Evolutionary conservation across 1,140 invertebrate species (phyloP), one percentile per base, ranked within the genome.

Genomic region (Bombus sylvicola): DNA sequence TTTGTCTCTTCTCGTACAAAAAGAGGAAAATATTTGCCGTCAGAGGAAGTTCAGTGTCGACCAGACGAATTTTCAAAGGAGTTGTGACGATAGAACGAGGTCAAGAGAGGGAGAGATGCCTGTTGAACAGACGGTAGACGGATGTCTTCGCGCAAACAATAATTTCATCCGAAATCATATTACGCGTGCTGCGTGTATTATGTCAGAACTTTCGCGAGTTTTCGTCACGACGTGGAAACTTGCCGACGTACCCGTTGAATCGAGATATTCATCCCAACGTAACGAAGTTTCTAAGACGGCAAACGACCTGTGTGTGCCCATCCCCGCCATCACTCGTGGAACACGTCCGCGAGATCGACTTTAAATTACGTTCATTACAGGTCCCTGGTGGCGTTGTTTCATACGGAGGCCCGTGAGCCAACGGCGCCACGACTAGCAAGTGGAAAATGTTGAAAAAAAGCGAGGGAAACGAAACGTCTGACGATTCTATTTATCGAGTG

Each of bases 181-280:
- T 85, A 85, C 59, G 69, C 71, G 64, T 47, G 71, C 62, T 81
- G 72, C 41, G 81, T 71, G 66, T 77, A 83, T 86, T 83, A 74
- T 71, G 80, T 69, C 66, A 59, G 72, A 86, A 86, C 31, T 83
- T 77, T 77, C 31, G 64, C 39, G 72, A 86, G 81, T 71, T 83
- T 83, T 77, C 78, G 79, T 75, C 84, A 66, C 13, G n/a, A 37
- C 53, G 69, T 43, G 37, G 43, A 76, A 83, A 74, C 83, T 79
- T 41, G 68, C 10, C 64, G 41, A 69, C 64, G 53, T 59, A 53
- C 80, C 28, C 53, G 71, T 8, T 25, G 39, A 69, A 76, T 74
- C 59, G 72, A 86, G 80, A 83, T 76, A 83, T 86, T 86, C 85
- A 77, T 77, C 47, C 80, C n/a, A n/a, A 81, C 80, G 85, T 68